Evolutionary conservation across 2,888 invertebrate species (phyloP).

Genomic region (Frankliniella intonsa): DNA sequence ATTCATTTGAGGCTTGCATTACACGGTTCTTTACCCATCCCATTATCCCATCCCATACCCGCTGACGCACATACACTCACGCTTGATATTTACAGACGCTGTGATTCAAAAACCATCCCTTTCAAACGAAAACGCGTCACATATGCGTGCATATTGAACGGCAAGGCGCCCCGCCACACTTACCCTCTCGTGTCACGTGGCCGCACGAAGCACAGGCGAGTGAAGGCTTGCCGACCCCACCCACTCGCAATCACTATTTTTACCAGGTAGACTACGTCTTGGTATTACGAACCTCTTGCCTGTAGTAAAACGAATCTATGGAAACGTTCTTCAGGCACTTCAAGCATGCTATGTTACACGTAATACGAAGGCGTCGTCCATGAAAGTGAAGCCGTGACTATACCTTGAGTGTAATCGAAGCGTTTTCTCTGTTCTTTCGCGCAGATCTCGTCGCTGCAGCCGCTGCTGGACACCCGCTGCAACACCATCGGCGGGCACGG

Average conservation of each 20-base stretch:
- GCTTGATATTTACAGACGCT: neutral
- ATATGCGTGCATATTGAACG: neutral
- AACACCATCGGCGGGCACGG: neutral
- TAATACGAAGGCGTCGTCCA: too few relatives aligned
- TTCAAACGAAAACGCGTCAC: too few relatives aligned
- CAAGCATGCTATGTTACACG: too few relatives aligned
- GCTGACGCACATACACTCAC: neutral
- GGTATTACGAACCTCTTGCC: too few relatives aligned
- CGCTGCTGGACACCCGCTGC: slow-evolving; percentile 7
- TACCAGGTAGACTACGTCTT: too few relatives aligned
- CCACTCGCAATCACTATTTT: too few relatives aligned
- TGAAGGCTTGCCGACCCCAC: too few relatives aligned
- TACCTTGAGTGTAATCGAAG: neutral
- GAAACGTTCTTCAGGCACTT: too few relatives aligned
- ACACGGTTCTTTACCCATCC: neutral
- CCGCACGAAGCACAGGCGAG: too few relatives aligned
- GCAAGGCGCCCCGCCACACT: neutral
- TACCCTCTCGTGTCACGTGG: neutral
- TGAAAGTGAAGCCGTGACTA: too few relatives aligned
- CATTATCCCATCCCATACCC: neutral
- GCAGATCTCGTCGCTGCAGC: slow-evolving; percentile 15
- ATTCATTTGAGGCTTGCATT: neutral
- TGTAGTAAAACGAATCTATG: too few relatives aligned
- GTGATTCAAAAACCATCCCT: neutral
- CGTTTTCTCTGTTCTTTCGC: neutral